Percentiles rank a stretch among this genome's conserved stretches.
These are phyloP conservation scores for Synanthedon vespiformis DNA, from an alignment of 2,888 invertebrate species.

Conservation along the genomic window DNA sequence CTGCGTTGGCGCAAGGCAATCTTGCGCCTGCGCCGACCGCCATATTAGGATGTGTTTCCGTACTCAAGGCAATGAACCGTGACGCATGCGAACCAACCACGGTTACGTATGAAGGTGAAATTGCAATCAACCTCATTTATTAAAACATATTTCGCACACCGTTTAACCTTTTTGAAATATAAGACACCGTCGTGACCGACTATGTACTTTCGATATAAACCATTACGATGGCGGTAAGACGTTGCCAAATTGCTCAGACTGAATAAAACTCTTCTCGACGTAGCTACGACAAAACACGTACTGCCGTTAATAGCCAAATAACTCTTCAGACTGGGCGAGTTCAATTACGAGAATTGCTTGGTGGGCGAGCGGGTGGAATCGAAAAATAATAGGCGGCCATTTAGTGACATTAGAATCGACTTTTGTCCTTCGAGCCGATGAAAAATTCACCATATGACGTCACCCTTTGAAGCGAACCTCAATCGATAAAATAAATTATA, in stretches of 20 bases:
- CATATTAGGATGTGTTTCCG: conserved; percentile 65
- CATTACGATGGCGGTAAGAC: neutral
- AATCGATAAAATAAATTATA: conserved; percentile 26
- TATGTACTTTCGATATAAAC: neutral
- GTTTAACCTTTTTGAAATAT: neutral
- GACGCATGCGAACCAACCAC: conserved; percentile 40
- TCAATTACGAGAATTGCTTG: conserved; percentile 28
- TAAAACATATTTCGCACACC: conserved; percentile 8
- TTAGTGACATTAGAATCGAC: conserved; percentile 22
- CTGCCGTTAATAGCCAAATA: neutral
- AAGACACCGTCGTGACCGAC: too few species aligned
- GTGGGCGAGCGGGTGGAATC: conserved; percentile 34
- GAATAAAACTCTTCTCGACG: neutral
- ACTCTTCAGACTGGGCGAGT: conserved; percentile 7
- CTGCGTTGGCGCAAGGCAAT: conserved; percentile 60
- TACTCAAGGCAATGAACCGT: conserved; percentile 66
- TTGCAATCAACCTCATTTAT: conserved; percentile 16
- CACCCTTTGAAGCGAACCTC: conserved; percentile 19
- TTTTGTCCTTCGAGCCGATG: conserved; percentile 31
- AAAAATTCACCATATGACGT: conserved; percentile 48
- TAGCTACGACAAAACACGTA: neutral
- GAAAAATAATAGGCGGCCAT: conserved; percentile 41
- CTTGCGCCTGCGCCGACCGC: conserved; percentile 41
- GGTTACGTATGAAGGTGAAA: conserved; percentile 20
- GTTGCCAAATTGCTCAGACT: too few species aligned